A percentile compares a stretch with the other conserved stretches of the same genome.
Conservation (phyloP, 2,113 vertebrate species). For the Ictidomys tridecemlineatus region DNA sequence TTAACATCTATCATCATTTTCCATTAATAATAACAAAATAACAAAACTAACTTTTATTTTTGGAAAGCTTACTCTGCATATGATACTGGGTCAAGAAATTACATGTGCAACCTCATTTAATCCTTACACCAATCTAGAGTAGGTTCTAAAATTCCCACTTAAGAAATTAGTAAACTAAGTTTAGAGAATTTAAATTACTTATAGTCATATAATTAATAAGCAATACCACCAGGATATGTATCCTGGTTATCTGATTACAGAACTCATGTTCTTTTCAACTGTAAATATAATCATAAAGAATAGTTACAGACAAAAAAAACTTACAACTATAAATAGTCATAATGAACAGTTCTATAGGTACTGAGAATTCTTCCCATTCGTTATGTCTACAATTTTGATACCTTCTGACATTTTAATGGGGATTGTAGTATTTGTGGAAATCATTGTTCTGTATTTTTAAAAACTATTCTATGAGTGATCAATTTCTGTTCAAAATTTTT, state of each 20-base stretch:
- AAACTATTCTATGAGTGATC: slow-evolving; percentile 1
- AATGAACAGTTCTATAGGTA: not conserved
- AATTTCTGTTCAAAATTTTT: slow-evolving; percentile 61
- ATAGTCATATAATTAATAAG: not conserved
- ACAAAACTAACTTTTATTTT: not conserved
- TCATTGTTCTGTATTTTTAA: not conserved
- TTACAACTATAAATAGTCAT: not conserved
- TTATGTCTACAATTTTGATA: not conserved
- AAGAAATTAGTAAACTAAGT: not conserved
- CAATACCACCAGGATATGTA: not conserved
- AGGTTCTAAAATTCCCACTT: not conserved
- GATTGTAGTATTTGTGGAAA: not conserved
- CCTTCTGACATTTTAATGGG: not conserved
- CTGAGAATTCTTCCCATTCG: not conserved
- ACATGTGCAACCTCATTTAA: not conserved
- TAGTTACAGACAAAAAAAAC: not conserved
- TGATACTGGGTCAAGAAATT: not conserved
- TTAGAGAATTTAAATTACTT: not conserved
- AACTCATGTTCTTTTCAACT: not conserved
- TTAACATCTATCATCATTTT: not conserved
- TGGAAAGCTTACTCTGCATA: not conserved
- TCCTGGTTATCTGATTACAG: not conserved
- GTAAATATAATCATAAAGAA: not conserved
- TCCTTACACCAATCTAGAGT: not conserved
- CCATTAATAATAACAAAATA: slow-evolving; percentile 29